Percentiles rank a stretch among this genome's conserved stretches.
Conservation (phyloP, 2,888 invertebrate species). For the Parascotia fuliginaria region DNA sequence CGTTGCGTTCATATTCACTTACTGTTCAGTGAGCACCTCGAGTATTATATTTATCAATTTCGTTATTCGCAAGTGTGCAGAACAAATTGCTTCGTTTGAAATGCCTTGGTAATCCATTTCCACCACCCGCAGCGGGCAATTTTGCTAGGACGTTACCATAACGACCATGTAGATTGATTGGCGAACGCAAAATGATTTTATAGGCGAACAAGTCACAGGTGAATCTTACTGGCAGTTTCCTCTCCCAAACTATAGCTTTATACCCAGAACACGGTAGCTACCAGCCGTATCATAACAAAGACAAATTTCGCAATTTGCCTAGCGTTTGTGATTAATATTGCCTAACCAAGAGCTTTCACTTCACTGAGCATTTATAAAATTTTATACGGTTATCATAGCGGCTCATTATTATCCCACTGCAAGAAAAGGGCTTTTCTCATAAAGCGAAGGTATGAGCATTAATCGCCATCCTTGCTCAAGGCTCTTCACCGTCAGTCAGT, state of each 20-base stretch:
- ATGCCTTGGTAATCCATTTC: not conserved
- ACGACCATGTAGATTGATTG: conserved; percentile 2
- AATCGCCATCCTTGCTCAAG: too few relatives aligned
- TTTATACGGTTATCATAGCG: not conserved
- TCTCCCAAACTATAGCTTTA: conserved; percentile 2
- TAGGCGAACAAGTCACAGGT: conserved; percentile 6
- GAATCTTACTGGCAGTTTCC: conserved; percentile 2
- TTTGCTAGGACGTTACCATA: conserved; percentile 1
- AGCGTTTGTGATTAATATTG: not conserved
- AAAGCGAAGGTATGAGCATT: too few relatives aligned
- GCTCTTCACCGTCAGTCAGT: too few relatives aligned
- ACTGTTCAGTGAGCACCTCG: too few relatives aligned
- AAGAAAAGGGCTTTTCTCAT: too few relatives aligned
- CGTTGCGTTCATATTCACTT: too few relatives aligned
- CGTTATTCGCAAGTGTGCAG: not conserved
- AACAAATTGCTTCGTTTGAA: conserved; percentile 5
- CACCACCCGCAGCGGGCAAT: not conserved
- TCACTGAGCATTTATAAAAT: not conserved
- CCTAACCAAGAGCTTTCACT: not conserved
- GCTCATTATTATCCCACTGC: too few relatives aligned
- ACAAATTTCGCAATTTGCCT: not conserved
- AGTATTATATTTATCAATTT: not conserved
- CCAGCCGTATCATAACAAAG: not conserved
- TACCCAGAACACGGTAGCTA: not conserved
- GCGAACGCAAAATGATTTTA: conserved; percentile 7